phyloP scores from a whole-genome alignment of 2,797 vertebrate species.

The Todus mexicanus region DNA sequence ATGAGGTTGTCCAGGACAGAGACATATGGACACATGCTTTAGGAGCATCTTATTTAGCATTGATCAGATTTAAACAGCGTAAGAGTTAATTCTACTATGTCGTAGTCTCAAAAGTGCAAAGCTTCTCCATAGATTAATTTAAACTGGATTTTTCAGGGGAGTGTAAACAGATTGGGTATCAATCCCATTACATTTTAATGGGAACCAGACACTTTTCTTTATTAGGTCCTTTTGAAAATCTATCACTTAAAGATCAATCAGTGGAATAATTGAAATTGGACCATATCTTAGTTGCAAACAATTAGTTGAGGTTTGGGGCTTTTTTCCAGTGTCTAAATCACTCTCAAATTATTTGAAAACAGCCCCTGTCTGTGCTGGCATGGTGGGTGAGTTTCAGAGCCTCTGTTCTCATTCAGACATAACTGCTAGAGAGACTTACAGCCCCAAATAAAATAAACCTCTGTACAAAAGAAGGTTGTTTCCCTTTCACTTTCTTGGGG shows the following conservation, averaged over 20 bases:
- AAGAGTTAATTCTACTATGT: not conserved
- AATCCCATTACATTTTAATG: constrained; percentile 24
- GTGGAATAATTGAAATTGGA: constrained; percentile 16
- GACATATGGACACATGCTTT: not conserved
- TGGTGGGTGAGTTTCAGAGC: not conserved
- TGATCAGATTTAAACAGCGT: not conserved
- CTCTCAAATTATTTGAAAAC: not conserved
- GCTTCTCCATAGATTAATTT: not conserved
- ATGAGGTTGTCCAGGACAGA: not conserved
- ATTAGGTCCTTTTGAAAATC: constrained; percentile 14
- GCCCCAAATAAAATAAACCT: not conserved
- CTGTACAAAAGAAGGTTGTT: not conserved
- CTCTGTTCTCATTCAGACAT: not conserved
- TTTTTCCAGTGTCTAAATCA: not conserved
- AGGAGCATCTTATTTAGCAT: constrained; percentile 6
- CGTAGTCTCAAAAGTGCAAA: not conserved
- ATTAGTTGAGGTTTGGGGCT: not conserved
- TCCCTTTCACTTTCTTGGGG: not conserved
- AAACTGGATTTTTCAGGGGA: constrained; percentile 14
- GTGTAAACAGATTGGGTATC: not conserved
- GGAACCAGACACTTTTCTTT: not conserved
- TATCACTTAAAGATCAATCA: constrained; percentile 11
- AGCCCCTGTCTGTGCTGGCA: not conserved
- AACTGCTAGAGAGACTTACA: not conserved
- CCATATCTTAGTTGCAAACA: not conserved